phyloP scores from a whole-genome alignment of 2,113 vertebrate species.

The Rhinopomastus cyanomelas region DNA sequence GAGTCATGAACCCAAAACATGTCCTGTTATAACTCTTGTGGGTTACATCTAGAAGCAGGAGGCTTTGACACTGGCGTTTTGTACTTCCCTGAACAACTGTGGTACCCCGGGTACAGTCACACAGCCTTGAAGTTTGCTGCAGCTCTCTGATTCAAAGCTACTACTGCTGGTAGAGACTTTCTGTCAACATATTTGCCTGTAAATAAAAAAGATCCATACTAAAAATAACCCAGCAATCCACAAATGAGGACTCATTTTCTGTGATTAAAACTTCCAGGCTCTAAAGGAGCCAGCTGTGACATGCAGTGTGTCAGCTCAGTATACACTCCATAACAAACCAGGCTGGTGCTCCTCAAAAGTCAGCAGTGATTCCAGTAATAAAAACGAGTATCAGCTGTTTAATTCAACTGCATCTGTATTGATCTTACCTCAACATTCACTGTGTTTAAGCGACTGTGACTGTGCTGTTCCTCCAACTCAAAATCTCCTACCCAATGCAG shows the following conservation, averaged over 20 bases:
- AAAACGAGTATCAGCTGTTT: background rate
- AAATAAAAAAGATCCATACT: background rate
- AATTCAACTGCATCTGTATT: background rate
- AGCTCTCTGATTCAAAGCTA: accelerated
- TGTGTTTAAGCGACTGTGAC: background rate
- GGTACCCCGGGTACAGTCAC: no score
- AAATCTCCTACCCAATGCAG: background rate
- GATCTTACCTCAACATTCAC: background rate
- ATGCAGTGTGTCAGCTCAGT: background rate
- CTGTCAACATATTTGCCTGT: background rate
- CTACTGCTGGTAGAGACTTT: background rate
- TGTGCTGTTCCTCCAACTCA: background rate
- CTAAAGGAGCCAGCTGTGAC: background rate
- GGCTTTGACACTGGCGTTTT: background rate
- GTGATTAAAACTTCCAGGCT: background rate
- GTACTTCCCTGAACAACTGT: background rate
- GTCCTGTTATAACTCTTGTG: background rate
- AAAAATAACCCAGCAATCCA: background rate
- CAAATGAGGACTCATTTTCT: slow-evolving; percentile 5
- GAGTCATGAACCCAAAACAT: background rate
- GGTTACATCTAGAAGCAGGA: background rate
- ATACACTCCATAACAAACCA: background rate
- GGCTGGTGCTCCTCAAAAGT: background rate
- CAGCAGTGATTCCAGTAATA: background rate
- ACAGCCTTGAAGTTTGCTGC: background rate